Conservation (phyloP, 2,888 invertebrate species). For the Brachyptera putata region DNA sequence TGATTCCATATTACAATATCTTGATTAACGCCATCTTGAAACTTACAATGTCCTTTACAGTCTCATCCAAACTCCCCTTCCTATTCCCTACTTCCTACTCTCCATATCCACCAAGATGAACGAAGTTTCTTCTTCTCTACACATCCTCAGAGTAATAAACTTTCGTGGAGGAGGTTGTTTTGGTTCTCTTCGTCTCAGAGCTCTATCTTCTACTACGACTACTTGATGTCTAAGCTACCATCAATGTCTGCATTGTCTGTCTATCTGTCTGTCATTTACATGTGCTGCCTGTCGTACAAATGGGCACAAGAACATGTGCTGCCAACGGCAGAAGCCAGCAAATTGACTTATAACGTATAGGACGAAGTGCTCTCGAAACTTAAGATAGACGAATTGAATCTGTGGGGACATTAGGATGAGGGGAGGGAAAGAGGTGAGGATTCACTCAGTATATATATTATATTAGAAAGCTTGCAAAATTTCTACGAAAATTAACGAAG, state of each 20-base stretch:
- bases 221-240: background rate
- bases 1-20: too few species aligned
- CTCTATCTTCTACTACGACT: background rate
- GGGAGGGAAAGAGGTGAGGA: background rate
- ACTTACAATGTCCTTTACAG: too few species aligned
- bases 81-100: too few species aligned
- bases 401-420: background rate
- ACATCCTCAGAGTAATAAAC: background rate
- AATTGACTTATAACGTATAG: conserved; percentile 1
- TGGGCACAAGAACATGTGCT: conserved; percentile 1
- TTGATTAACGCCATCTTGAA: too few species aligned
- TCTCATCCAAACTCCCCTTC: too few species aligned
- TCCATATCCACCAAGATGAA: too few species aligned
- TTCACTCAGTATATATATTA: too few species aligned
- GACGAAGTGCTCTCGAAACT: background rate
- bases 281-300: conserved; percentile 4
- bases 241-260: conserved; percentile 10
- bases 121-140: conserved; percentile 11
- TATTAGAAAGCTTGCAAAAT: background rate
- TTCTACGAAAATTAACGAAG: conserved; percentile 1
- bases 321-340: conserved; percentile 1
- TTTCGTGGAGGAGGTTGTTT: background rate
- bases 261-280: conserved; percentile 8
- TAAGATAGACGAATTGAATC: background rate
- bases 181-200: background rate